Base-by-base conservation (phyloP, 2,113 vertebrate genomes). In the Chaetorhynchus papuensis region DNA sequence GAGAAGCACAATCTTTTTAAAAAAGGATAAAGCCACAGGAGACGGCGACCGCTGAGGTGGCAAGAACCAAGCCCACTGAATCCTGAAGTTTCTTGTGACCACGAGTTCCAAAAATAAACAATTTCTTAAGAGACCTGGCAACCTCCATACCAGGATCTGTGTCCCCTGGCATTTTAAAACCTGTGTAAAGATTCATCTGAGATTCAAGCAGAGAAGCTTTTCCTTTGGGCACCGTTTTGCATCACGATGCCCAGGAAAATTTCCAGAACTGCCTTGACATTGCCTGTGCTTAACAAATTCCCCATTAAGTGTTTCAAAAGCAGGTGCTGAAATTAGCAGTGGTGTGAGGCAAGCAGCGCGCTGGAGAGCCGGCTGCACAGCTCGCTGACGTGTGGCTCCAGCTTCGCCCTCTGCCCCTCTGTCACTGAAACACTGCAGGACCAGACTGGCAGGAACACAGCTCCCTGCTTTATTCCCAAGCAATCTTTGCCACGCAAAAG, bases 21-120 rank as follows among this genome's bases (percentile, higher is more conserved):
- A 84, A 95, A 94, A 76, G 87, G 53, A 89, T 75, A 89, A 96
- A 93, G 83, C 83, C 89, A 82, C 78, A 87, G 89, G 94, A 95
- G 91, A 92, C 1, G 0, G 80, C 0, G 0, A 83, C 87, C 94
- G 83, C 94, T 90, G 93, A 93, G 87, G 81, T 52, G 57, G 70
- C 68, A 86, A 92, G 83, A 66, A 82, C 49, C 1, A 1, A 91
- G 61, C 27, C 15, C 0, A 3, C 54, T 76, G 74, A 92, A 94
- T 89, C 59, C 69, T 78, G 74, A 84, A 82, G 72, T 56, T 87
- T 84, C 74, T 89, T 95, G 91, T 91, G 89, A 92, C 61, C 11
- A 0, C 27, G 61, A 84, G 65, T 65, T 90, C 68, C 88, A 68
- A 88, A 97, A 96, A 93, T 86, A 90, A 94, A 91, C 22, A 63